These are phyloP conservation scores for Dissostichus mawsoni DNA, from an alignment of 2,113 vertebrate genomes.

Conservation along the genomic window DNA sequence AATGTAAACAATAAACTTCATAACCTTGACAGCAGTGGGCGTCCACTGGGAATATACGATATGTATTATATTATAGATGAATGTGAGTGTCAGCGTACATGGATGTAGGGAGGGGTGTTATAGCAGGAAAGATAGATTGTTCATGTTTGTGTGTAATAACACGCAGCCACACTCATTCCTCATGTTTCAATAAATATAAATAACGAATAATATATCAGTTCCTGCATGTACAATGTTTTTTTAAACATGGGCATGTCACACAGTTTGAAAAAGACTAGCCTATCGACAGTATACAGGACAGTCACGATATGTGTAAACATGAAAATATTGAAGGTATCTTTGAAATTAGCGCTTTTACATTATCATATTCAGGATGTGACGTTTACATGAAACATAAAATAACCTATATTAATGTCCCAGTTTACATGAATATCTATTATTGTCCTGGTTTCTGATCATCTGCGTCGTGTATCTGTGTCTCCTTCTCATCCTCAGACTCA, in stretches of 20 bases:
- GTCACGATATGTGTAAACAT: not conserved
- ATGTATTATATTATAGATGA: slow-evolving; percentile 6
- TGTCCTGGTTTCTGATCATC: not conserved
- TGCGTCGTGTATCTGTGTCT: not conserved
- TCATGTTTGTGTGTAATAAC: slow-evolving; percentile 9
- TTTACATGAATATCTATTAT: not conserved
- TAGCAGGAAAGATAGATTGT: slow-evolving; percentile 29
- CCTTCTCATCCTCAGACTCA: not conserved
- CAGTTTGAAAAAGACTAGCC: no score
- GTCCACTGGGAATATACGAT: slow-evolving; percentile 46
- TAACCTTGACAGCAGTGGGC: slow-evolving; percentile 51
- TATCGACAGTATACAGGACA: not conserved
- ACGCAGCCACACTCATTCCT: slow-evolving; percentile 11
- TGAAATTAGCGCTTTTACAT: not conserved
- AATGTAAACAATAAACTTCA: slow-evolving; percentile 55
- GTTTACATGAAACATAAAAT: not conserved
- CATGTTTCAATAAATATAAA: slow-evolving; percentile 15
- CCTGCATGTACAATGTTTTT: not conserved
- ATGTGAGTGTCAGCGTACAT: slow-evolving; percentile 11
- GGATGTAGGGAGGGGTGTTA: slow-evolving; percentile 3
- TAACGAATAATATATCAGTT: not conserved
- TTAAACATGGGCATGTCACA: no score
- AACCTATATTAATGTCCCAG: not conserved
- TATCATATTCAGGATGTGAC: not conserved
- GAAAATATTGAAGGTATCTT: not conserved